phyloP scores from a whole-genome alignment of 2,888 invertebrate species.

The Clepsis dumicolana region DNA sequence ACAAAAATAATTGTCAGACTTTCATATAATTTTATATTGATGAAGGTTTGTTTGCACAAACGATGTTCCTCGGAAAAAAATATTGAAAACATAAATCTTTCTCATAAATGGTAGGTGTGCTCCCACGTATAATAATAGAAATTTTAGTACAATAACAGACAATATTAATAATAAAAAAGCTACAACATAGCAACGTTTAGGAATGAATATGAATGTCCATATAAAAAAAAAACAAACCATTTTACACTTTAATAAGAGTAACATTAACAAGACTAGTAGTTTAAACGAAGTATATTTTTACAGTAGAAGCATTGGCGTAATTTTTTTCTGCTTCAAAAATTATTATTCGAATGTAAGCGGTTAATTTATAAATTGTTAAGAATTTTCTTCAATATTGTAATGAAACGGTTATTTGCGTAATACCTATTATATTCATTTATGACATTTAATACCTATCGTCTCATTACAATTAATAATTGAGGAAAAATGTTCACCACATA shows the following conservation, averaged over 20 bases:
- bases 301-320: background rate
- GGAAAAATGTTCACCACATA: too few relatives aligned
- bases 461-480: too few relatives aligned
- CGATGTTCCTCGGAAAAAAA: background rate
- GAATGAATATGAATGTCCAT: background rate
- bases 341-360: background rate
- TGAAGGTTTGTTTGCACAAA: conserved; percentile 1
- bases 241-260: too few relatives aligned
- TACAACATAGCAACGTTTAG: background rate
- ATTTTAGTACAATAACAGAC: background rate
- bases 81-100: conserved; percentile 17
- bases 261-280: too few relatives aligned
- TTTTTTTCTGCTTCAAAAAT: background rate
- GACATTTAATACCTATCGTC: too few relatives aligned
- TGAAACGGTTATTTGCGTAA: too few relatives aligned
- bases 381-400: too few relatives aligned
- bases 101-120: background rate
- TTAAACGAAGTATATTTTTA: background rate
- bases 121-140: conserved; percentile 1
- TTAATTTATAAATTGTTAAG: background rate
- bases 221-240: too few relatives aligned
- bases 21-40: conserved; percentile 10
- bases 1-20: background rate
- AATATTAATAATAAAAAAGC: background rate
- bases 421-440: too few relatives aligned